A percentile compares a stretch with the other conserved stretches of the same genome.
Conservation (phyloP, 2,113 vertebrate species). For the Callaeas wilsoni region DNA sequence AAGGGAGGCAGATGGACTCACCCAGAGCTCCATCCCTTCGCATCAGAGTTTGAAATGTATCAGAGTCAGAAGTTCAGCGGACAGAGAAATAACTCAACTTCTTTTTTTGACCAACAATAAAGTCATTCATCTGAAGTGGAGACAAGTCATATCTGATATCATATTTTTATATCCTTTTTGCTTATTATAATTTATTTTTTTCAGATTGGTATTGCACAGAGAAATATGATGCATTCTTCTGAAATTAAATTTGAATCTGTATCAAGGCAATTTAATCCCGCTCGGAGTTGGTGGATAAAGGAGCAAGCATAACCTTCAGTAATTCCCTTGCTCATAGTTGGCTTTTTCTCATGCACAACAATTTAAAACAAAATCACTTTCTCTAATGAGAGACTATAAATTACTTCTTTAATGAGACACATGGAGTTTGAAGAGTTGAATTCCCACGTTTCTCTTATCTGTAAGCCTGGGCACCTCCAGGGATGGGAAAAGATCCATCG, state of each 20-base stretch:
- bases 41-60: background rate
- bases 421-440: slow-evolving; percentile 43
- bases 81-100: slow-evolving; percentile 6
- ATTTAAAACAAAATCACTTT: slow-evolving; percentile 50
- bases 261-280: slow-evolving; percentile 54
- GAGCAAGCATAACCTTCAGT: slow-evolving; percentile 11
- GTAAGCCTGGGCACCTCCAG: background rate
- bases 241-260: slow-evolving; percentile 65
- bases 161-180: slow-evolving; percentile 37
- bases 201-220: slow-evolving; percentile 24
- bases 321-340: slow-evolving; percentile 38
- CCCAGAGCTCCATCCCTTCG: background rate
- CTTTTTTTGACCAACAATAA: slow-evolving; percentile 42
- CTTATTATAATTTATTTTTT: slow-evolving; percentile 50
- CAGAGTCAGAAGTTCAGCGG: slow-evolving; percentile 42
- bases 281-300: slow-evolving; percentile 31
- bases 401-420: slow-evolving; percentile 48
- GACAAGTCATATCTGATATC: slow-evolving; percentile 48
- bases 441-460: slow-evolving; percentile 33
- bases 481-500: background rate
- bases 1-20: background rate
- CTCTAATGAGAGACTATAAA: slow-evolving; percentile 48
- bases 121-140: slow-evolving; percentile 53
- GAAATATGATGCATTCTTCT: slow-evolving; percentile 50
- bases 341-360: slow-evolving; percentile 38